Evolutionary conservation across 2,797 vertebrate species (phyloP).

Genomic region (Eulemur rubriventer): DNA sequence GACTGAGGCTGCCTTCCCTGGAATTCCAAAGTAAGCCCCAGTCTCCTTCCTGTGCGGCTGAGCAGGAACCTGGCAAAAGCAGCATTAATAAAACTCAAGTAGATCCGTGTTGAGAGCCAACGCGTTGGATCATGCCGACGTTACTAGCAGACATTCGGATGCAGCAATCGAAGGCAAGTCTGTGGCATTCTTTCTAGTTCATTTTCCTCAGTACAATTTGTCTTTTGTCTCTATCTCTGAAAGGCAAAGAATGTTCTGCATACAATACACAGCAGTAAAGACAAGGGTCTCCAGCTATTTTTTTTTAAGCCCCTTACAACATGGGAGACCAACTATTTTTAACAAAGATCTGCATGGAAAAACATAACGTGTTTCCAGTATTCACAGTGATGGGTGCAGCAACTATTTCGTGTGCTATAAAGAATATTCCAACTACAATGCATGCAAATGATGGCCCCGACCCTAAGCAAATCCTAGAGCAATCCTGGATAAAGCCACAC

Average conservation of each 20-base stretch:
- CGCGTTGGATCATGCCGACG: background rate
- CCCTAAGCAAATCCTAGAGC: background rate
- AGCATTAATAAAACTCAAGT: background rate
- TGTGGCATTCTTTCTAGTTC: background rate
- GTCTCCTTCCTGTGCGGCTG: background rate
- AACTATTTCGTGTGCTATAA: no score
- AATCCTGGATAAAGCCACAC: background rate
- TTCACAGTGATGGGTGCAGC: background rate
- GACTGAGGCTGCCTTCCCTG: background rate
- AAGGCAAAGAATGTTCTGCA: background rate
- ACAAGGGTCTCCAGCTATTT: background rate
- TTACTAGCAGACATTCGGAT: conserved; percentile 36
- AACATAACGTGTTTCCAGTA: background rate
- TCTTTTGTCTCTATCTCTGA: conserved; percentile 48
- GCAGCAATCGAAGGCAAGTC: background rate
- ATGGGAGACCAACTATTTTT: background rate
- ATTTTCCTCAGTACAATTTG: conserved; percentile 34
- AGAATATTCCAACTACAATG: background rate
- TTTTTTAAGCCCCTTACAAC: background rate
- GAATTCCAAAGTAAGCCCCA: background rate
- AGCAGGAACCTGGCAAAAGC: background rate
- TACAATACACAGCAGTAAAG: background rate
- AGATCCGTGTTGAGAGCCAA: background rate
- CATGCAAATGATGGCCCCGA: fast-evolving
- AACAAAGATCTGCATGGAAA: background rate